Base-by-base conservation (phyloP, 2,888 invertebrate genomes). In the Chrysolina americana region DNA sequence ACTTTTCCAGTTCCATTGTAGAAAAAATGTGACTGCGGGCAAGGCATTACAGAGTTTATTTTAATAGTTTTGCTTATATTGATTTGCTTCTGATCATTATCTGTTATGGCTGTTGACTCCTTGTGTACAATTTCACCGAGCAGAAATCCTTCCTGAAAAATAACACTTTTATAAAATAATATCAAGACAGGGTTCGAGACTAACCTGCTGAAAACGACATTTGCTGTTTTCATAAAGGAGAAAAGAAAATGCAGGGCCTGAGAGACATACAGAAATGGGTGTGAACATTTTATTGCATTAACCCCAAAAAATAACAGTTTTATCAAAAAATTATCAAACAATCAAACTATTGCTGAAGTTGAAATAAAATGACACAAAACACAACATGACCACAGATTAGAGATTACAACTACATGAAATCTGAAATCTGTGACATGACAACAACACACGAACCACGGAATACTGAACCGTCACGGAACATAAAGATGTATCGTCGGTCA, bases 181-280 rank as follows among this genome's bases (percentile, higher is more conserved):
- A 48, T 2, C 2, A 21, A 28, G 59, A 17, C 17, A 13, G 50
- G 56, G 13, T 41, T 13, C 41, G 41, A 36, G 44, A 56, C 76
- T 72, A 78, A 92, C 93, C 91, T 93, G 93, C 84, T 91, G 90
- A 79, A 89, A 89, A 63, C 86, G 84, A 47, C 90, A 90, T 86
- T 92, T 91, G 70, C 90, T 89, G 87, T 92, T 93, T 87, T 94
- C 93, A 82, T 92, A 93, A 76, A 93, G 88, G 76, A 94, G 87
- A 85, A 93, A 90, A 4, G 93, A 93, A 82, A 93, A 89, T 65
- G 92, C 92, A 69, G 93, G 91, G 65, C 93, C 93, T 1, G 87
- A 86, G 13, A 87, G 68, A n/a, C 83, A 85, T 48, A 87, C 85
- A 66, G 82, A 81, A 28, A 85, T 66, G 11, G 75, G 65, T 28